These are phyloP conservation scores for Anguilla pacifica DNA, from an alignment of 2,797 vertebrate genomes.

Conservation along the genomic window DNA sequence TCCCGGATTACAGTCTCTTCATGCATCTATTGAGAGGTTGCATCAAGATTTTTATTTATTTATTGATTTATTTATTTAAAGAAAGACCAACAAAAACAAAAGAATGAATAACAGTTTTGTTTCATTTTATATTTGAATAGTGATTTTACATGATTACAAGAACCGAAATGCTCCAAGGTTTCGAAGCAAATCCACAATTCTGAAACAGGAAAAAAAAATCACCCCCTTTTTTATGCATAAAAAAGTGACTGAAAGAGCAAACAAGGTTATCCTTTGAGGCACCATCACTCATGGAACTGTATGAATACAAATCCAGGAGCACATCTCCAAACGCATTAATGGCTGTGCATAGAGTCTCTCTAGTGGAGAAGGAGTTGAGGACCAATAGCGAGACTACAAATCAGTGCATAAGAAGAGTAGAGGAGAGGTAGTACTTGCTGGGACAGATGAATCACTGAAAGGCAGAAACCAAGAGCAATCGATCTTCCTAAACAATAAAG, in stretches of 20 bases:
- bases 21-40: not conserved
- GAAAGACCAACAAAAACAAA: no score
- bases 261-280: not conserved
- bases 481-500: conserved; percentile 14
- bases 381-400: not conserved
- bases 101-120: not conserved
- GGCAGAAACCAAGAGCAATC: conserved; percentile 10
- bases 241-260: not conserved
- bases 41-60: not conserved
- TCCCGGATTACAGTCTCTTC: conserved; percentile 6
- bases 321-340: not conserved
- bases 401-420: not conserved
- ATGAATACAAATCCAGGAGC: not conserved
- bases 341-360: not conserved
- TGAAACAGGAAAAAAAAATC: not conserved
- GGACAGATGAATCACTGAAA: conserved; percentile 11
- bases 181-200: not conserved
- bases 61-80: not conserved
- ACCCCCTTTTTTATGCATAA: not conserved
- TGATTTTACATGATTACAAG: not conserved
- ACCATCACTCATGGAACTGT: not conserved
- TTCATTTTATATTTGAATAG: not conserved
- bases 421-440: not conserved
- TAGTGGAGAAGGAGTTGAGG: not conserved
- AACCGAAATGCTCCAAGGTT: not conserved